Percentiles rank a stretch among this genome's conserved stretches.
These are phyloP conservation scores for Caenorhabditis latens DNA, from an alignment of 1,140 invertebrate species.

Conservation along the genomic window DNA sequence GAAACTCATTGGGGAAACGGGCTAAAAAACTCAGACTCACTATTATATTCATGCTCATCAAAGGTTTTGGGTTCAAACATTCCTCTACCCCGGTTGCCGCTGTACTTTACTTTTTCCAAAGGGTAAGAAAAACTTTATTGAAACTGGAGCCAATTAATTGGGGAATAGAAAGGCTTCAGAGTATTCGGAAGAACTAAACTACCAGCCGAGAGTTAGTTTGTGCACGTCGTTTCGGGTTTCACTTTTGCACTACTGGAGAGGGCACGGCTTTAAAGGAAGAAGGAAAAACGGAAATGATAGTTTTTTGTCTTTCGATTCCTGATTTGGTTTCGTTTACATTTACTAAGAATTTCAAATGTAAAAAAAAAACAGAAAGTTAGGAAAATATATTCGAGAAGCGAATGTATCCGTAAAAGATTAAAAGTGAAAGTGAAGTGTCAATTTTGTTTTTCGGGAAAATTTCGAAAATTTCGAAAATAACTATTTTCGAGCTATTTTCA, in stretches of 20 bases:
- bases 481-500: too few species aligned
- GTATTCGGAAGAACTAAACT: not conserved
- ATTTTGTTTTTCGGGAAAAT: not conserved
- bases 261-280: too few species aligned
- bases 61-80: conserved; percentile 31
- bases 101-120: not conserved
- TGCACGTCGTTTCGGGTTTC: conserved; percentile 40
- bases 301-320: not conserved
- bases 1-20: not conserved
- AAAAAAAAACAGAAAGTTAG: not conserved
- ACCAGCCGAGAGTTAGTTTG: conserved; percentile 44
- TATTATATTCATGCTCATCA: conserved; percentile 30
- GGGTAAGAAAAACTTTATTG: not conserved
- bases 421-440: conserved; percentile 4
- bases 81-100: not conserved
- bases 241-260: not conserved
- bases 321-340: too few species aligned
- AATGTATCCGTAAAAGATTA: not conserved
- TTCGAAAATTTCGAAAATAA: too few species aligned
- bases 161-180: not conserved
- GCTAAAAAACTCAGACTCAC: not conserved
- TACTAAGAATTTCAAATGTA: not conserved
- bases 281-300: conserved; percentile 25
- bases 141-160: conserved; percentile 53
- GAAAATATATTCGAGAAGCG: too few species aligned